Percentiles rank a stretch among this genome's conserved stretches.
These are phyloP conservation scores for Cottus gobio DNA, from an alignment of 2,113 vertebrate species.

Conservation along the genomic window DNA sequence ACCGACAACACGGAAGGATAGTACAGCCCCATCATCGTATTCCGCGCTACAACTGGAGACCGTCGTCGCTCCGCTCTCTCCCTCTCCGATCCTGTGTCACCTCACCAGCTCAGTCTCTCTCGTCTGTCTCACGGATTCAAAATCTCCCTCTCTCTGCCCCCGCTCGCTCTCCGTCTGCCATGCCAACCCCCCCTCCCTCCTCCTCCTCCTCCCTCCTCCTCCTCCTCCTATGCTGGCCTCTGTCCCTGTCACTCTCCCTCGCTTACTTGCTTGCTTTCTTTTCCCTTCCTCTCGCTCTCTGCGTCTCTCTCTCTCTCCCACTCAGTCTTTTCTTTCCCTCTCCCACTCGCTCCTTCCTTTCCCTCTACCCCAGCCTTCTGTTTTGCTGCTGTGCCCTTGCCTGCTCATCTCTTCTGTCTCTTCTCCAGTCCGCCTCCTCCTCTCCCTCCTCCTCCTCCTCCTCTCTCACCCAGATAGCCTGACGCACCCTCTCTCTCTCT, in stretches of 20 bases:
- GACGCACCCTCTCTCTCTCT: conserved; percentile 10
- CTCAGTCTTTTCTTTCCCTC: conserved; percentile 61
- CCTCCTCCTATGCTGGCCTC: conserved; percentile 70
- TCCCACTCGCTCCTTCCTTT: conserved; percentile 69
- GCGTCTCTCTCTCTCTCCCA: conserved; percentile 46
- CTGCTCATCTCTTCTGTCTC: conserved; percentile 79
- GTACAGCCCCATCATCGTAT: conserved; percentile 86
- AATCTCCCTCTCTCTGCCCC: conserved; percentile 84
- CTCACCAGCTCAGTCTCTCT: conserved; percentile 76
- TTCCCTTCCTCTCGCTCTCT: conserved; percentile 50
- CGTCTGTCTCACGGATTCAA: conserved; percentile 83
- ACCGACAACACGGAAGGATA: conserved; percentile 84
- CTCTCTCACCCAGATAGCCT: conserved; percentile 77
- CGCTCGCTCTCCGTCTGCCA: conserved; percentile 73
- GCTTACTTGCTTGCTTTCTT: conserved; percentile 34
- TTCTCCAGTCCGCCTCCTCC: conserved; percentile 53
- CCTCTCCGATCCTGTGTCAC: conserved; percentile 71
- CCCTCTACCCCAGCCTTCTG: conserved; percentile 75
- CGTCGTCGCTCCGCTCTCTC: conserved; percentile 66
- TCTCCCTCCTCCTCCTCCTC: conserved; percentile 28
- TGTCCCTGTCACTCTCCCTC: conserved; percentile 71
- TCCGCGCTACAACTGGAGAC: conserved; percentile 73
- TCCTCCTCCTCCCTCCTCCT: conserved; percentile 20
- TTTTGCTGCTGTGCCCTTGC: conserved; percentile 79
- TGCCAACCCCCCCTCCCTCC: conserved; percentile 60